phyloP scores from a whole-genome alignment of 2,797 vertebrate genomes.

The Aphelocoma californica region DNA sequence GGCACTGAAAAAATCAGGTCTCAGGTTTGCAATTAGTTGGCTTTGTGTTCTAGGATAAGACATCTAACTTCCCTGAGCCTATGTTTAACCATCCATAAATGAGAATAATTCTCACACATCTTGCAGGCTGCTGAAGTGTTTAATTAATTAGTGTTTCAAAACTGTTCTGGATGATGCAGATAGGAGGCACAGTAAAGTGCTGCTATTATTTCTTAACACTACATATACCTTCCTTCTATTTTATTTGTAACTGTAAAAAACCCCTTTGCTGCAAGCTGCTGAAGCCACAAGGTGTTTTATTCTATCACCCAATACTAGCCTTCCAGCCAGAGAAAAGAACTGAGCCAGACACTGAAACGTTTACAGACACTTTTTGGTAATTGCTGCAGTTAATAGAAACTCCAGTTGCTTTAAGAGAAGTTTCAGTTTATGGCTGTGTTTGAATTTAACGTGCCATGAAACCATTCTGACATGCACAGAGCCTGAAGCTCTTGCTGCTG shows the following conservation, averaged over 20 bases:
- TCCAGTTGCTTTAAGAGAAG: slow-evolving; percentile 31
- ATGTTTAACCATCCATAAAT: not conserved
- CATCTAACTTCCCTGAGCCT: not conserved
- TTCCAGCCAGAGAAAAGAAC: slow-evolving; percentile 7
- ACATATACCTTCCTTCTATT: not conserved
- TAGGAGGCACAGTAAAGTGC: not conserved
- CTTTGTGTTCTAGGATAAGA: not conserved
- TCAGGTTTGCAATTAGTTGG: not conserved
- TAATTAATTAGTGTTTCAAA: slow-evolving; percentile 31
- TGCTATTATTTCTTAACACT: slow-evolving; percentile 2
- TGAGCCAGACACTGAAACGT: slow-evolving; percentile 18
- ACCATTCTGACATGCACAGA: not conserved
- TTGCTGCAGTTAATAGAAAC: slow-evolving; percentile 44
- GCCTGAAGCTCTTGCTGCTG: slow-evolving; percentile 38
- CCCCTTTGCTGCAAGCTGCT: not conserved
- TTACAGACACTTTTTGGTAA: slow-evolving; percentile 44
- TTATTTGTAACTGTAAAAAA: not conserved
- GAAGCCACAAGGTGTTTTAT: not conserved
- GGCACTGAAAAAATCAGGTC: not conserved
- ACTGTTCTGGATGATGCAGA: not conserved
- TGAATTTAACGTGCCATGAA: slow-evolving; percentile 43
- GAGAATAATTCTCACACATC: slow-evolving; percentile 1
- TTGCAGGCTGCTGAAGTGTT: not conserved
- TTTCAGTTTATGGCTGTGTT: slow-evolving; percentile 5
- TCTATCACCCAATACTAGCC: not conserved